Conservation (phyloP, 1,140 invertebrate species). For the Trissolcus basalis region DNA sequence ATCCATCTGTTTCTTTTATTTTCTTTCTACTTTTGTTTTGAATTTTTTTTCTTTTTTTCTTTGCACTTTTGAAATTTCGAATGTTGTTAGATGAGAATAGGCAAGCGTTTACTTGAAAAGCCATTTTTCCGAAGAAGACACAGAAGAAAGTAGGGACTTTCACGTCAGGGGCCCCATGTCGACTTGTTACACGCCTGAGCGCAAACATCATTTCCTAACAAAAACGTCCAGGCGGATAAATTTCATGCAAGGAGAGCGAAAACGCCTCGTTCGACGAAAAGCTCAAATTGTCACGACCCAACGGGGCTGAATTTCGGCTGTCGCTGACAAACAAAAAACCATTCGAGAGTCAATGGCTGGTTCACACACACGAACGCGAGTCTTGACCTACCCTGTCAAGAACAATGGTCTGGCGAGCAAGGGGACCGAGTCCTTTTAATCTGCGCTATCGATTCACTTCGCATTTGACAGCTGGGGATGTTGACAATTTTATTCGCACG, state of each 20-base stretch:
- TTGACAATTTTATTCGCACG: not conserved
- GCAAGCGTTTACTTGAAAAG: no score
- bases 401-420: conserved; percentile 28
- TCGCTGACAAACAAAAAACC: no score
- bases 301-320: no score
- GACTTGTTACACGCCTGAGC: not conserved
- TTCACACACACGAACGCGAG: conserved; percentile 39
- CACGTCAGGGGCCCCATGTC: not conserved
- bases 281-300: no score
- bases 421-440: conserved; percentile 26
- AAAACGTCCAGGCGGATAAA: not conserved
- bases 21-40: no score
- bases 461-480: conserved; percentile 2
- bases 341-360: conserved; percentile 18
- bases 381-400: conserved; percentile 53
- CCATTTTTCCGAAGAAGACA: not conserved
- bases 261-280: no score
- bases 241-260: no score
- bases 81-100: not conserved
- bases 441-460: not conserved
- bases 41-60: no score
- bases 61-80: no score
- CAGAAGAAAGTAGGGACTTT: not conserved
- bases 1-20: no score
- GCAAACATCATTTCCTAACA: not conserved